A percentile compares a stretch with the other conserved stretches of the same genome.
phyloP scores from a whole-genome alignment of 2,888 invertebrate species.

The Camptogramma bilineatum region DNA sequence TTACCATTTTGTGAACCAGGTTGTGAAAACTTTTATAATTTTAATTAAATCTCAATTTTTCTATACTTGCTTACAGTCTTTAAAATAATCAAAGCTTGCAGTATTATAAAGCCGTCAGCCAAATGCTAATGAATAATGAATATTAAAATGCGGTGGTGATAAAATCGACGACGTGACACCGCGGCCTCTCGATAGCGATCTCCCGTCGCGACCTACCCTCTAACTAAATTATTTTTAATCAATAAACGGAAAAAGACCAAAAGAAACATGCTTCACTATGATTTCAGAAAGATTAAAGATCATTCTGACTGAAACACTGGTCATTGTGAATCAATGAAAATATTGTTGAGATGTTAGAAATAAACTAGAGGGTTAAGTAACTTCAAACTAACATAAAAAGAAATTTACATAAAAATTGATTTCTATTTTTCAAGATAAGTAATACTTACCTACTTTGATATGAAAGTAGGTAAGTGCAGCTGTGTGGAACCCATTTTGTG shows the following conservation, averaged over 20 bases:
- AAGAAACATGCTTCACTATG: constrained; percentile 7
- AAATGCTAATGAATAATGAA: constrained; percentile 75
- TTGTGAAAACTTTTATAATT: not conserved
- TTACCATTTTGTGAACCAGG: too few species aligned
- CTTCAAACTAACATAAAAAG: too few species aligned
- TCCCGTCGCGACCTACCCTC: constrained; percentile 48
- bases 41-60: constrained; percentile 7
- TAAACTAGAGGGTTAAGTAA: too few species aligned
- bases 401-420: too few species aligned
- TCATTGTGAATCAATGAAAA: not conserved
- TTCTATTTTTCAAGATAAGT: too few species aligned
- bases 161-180: constrained; percentile 67
- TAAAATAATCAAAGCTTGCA: too few species aligned
- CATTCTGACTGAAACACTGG: not conserved
- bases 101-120: constrained; percentile 36
- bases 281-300: not conserved
- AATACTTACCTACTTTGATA: too few species aligned
- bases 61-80: too few species aligned
- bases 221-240: constrained; percentile 20
- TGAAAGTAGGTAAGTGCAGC: too few species aligned
- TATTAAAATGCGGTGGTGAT: constrained; percentile 66
- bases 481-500: too few species aligned
- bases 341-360: too few species aligned
- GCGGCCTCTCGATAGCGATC: constrained; percentile 65
- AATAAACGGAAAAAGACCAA: constrained; percentile 30